Evolutionary conservation across 2,888 invertebrate genomes (phyloP), one percentile per base, ranked within the genome.

Genomic region (Plagodis pulveraria): DNA sequence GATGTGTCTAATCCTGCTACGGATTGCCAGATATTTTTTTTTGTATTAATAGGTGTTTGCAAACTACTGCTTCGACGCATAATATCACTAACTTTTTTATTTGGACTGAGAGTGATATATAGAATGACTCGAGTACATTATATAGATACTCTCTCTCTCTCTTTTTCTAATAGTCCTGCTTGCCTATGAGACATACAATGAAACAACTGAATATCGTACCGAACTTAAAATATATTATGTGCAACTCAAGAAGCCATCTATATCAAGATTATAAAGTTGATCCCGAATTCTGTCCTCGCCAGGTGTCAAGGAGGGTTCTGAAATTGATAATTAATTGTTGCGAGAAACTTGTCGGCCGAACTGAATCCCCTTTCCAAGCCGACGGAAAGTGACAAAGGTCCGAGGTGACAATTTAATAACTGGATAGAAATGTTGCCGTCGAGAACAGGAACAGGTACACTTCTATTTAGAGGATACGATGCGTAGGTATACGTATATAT

Each of bases 311-410:
- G 81, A 80, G 85, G 83, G 84, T 74, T 74, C 76, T 71, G 67
- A 85, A 86, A 89, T 87, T 85, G 87, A 88, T 91, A 91, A 91
- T 91, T 91, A 92, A 91, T 90, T 90, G 90, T 89, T 84, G 82
- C 85, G 82, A 78, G 80, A 86, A 91, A 91, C 80, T 91, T 91
- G 80, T 84, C 78, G 80, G 77, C 84, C 84, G 87, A 87, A 90
- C 90, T 88, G 88, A 90, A 90, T 86, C 86, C 90, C 87, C 86
- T 88, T 84, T 80, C 82, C 85, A 85, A 83, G 83, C 77, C 72
- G 77, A 72, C 75, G 72, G 59, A 52, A 61, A 70, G 66, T 72
- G 77, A 77, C 78, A 81, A 84, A 84, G 88, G 87, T 88, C 84
- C 78, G 77, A 76, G 49, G 76, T 87, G 91, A 91, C 91, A 90